Percentiles rank a stretch among this genome's conserved stretches.
These are phyloP conservation scores for Rousettus madagascariensis DNA, from an alignment of 2,797 vertebrate genomes.

Conservation along the genomic window DNA sequence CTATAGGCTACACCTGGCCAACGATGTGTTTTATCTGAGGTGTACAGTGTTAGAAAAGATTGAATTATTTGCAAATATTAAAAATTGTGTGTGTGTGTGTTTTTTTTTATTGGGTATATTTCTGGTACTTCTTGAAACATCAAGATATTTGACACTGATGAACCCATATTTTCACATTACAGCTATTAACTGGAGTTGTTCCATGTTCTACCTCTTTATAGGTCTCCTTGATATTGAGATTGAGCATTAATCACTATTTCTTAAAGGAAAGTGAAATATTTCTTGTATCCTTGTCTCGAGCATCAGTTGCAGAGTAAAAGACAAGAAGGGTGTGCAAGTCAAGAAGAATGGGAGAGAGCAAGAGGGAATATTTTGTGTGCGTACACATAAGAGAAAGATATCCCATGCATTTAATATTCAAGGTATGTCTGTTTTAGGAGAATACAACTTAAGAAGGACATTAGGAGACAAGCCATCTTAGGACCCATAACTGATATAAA, in stretches of 20 bases:
- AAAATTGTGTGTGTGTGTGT: background rate
- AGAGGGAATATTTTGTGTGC: background rate
- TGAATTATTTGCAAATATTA: background rate
- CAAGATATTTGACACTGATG: background rate
- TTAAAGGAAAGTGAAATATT: background rate
- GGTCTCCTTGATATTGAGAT: background rate
- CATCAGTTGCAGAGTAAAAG: background rate
- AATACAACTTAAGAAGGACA: background rate
- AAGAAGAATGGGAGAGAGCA: background rate
- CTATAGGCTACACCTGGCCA: background rate
- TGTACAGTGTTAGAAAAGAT: background rate
- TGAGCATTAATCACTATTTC: background rate
- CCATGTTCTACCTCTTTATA: background rate
- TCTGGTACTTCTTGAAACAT: background rate
- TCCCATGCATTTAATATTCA: background rate
- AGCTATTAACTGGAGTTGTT: background rate
- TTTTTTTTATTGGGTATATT: background rate
- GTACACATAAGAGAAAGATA: background rate
- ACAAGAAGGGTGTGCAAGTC: background rate
- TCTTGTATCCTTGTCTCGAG: background rate
- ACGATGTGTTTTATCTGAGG: background rate
- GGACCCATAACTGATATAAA: background rate
- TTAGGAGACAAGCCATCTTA: background rate
- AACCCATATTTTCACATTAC: background rate
- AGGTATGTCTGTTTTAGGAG: constrained; percentile 1